Conservation (phyloP, 2,888 invertebrate genomes). For the Hypolimnas misippus region DNA sequence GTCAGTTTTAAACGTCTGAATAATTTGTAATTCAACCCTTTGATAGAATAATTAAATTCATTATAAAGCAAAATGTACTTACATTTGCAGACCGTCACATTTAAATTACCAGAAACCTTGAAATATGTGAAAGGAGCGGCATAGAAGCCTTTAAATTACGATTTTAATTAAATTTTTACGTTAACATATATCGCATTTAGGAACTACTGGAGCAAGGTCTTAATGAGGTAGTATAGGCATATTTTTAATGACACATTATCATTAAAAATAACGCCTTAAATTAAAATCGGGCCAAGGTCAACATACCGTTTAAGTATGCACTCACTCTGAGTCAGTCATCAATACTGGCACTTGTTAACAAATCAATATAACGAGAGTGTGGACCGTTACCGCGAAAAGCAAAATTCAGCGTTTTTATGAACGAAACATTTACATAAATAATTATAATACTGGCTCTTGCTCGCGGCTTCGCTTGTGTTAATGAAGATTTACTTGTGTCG, state of each 20-base stretch:
- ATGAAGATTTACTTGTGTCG: no score
- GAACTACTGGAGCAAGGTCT: not conserved
- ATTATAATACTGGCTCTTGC: no score
- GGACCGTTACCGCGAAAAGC: no score
- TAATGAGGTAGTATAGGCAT: no score
- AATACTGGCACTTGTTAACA: conserved; percentile 4
- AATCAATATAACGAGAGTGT: not conserved
- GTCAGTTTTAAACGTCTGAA: no score
- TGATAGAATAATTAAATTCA: not conserved
- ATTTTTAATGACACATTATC: no score
- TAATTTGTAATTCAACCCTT: no score
- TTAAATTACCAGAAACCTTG: not conserved
- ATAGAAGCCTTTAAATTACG: not conserved
- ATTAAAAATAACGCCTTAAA: not conserved
- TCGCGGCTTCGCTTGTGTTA: no score
- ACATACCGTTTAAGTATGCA: not conserved
- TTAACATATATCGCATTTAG: not conserved
- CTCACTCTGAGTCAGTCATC: not conserved
- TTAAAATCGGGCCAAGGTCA: not conserved
- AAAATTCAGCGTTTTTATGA: no score
- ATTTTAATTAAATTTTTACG: not conserved
- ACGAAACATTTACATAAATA: no score
- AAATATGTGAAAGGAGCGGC: not conserved
- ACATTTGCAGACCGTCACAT: not conserved
- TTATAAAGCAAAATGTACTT: not conserved